Evolutionary conservation across 2,888 invertebrate genomes (phyloP), one percentile per base, ranked within the genome.

Genomic region (Agrypnus murinus): DNA sequence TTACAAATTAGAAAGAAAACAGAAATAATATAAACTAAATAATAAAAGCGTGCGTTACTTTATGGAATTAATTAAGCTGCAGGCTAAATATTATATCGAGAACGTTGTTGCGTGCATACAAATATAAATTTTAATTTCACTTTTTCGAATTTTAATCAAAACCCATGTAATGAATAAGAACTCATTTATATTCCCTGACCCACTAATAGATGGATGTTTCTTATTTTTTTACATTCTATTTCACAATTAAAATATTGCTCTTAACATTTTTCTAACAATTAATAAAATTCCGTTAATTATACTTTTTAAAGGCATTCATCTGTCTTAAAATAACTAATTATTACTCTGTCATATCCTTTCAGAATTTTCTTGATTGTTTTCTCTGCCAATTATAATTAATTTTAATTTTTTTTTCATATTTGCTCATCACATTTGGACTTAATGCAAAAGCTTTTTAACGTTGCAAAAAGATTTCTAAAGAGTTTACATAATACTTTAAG

Each of bases 251-350:
- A 55, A 17, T 36, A 36, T 32, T 34, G 36, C 36, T 36, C 55
- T 36, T 25, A n/a, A 36, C 55, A 55, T 36, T 55, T 55, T 40
- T 36, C 25, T 36, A 55, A 55, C 55, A 55, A 55, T 55, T 55
- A 55, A 55, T 55, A 55, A 55, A 55, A 55, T 55, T 34, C 55
- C 40, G n/a, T 40, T 55, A 55, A 55, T 55, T 55, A 55, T 12
- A 17, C 55, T 55, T 53, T 25, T 34, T 53, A n/a, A 48, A 36
- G 36, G 36, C 36, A 36, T 55, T 36, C 55, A 55, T 55, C 55
- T n/a, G 36, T 34, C 55, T 55, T 36, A 32, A 25, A 55, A 55
- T 15, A 55, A 36, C 55, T 55, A 55, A 55, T 55, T 55, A 36
- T 36, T 34, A 10, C 4, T 36, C 55, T 55, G 55, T 55, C 55